Evolutionary conservation across 2,113 vertebrate genomes (phyloP), one percentile per base, ranked within the genome.

Genomic region (Cyanoramphus novaezelandiae): DNA sequence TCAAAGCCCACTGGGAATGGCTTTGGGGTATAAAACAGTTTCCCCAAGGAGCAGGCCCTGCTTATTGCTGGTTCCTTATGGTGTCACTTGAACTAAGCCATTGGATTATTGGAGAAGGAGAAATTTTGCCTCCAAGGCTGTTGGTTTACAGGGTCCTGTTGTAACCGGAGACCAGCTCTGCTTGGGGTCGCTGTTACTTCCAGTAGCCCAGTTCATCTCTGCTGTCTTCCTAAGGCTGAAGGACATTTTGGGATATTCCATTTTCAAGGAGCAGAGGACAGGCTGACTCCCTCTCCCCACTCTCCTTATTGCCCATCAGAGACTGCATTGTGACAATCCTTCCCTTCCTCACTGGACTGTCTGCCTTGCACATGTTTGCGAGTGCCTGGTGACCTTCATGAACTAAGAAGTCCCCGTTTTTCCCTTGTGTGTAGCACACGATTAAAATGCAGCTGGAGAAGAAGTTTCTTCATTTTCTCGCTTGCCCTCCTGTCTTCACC

Each of bases 321-420:
- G 84, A 65, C 82, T 10, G 62, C 84, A 70, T 49, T 96, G 59
- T 0, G 64, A 95, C 76, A 93, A 88, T 94, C 93, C 43, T 80
- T 14, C 91, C 92, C 88, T 83, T 92, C 90, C 91, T 90, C 94
- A 72, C 88, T 76, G 83, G 82, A 88, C 47, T 9, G 3, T 59
- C 92, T 94, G 74, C 86, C 91, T 92, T 86, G 95, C 89, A 81
- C 21, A 1, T 21, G 24, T 82, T 81, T 89, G 86, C 86, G 79
- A 79, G 83, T 76, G 67, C 67, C 69, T 64, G 81, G 65, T 92
- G 93, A 76, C 44, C 81, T 92, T 91, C 77, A 27, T 8, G 75
- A 92, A 25, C 60, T 60, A 55, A 81, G 28, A 24, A 19, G 57
- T 78, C 81, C 79, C 65, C 4, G 2, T 70, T 92, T 81, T 81